A percentile compares a stretch with the other conserved stretches of the same genome.
These are phyloP conservation scores for Deroptyus accipitrinus DNA, from an alignment of 2,113 vertebrate genomes.

Conservation along the genomic window DNA sequence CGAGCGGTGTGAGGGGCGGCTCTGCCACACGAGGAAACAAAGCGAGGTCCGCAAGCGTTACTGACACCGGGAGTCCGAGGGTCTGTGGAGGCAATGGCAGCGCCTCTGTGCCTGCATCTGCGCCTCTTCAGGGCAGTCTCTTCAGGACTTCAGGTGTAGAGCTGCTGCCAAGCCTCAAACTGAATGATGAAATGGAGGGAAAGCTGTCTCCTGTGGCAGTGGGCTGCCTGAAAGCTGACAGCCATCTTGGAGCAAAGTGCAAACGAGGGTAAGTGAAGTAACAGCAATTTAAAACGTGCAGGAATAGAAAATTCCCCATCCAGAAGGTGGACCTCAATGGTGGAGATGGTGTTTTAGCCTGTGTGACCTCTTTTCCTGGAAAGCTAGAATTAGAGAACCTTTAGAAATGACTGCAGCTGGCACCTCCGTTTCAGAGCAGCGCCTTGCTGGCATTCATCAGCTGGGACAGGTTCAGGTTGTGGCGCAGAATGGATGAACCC, in stretches of 20 bases:
- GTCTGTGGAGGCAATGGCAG: too few relatives aligned
- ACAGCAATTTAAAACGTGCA: background rate
- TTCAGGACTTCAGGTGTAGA: background rate
- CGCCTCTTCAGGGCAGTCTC: background rate
- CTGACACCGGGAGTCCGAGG: background rate
- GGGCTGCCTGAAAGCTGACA: background rate
- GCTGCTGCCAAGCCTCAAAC: background rate
- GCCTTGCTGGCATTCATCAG: background rate
- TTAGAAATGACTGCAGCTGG: background rate
- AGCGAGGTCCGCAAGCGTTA: fast-evolving
- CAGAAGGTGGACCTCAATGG: background rate
- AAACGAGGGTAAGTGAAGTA: background rate
- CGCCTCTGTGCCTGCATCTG: background rate
- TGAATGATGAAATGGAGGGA: background rate
- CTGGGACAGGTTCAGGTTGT: background rate
- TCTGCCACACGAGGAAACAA: background rate
- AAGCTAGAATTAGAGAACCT: background rate
- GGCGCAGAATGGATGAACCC: background rate
- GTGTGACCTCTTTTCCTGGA: background rate
- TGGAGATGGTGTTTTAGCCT: background rate
- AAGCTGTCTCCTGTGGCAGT: background rate
- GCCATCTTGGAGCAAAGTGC: background rate
- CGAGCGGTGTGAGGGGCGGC: fast-evolving
- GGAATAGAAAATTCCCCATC: background rate
- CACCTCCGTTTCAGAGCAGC: background rate